Base-by-base conservation (phyloP, 2,797 vertebrate species). In the Clamator glandarius region DNA sequence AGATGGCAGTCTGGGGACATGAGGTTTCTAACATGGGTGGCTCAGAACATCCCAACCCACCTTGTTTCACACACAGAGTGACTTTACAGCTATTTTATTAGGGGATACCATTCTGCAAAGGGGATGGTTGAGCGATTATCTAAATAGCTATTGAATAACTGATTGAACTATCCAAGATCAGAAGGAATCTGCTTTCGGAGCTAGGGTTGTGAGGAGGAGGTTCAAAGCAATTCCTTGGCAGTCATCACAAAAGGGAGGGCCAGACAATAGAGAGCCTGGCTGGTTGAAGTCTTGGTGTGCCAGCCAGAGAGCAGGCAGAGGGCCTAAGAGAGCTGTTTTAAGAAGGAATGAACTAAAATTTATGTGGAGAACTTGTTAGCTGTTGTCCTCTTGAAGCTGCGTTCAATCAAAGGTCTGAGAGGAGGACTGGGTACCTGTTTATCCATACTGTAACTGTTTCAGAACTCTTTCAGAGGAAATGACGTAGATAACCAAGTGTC, bases 11-110 rank as follows among this genome's bases (percentile, higher is more conserved):
- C 6, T 25, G 31, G 3, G 81, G 80, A 23, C 12, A 1, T 4
- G 23, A 8, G 25, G 2, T 51, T 70, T 75, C 73, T 70, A 55
- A 8, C 25, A 2, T 0, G 26, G 17, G 17, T 36, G 36, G 51
- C 24, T 76, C n/a, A 31, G 54, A 31, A 29, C 28, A 29, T 26
- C 50, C 33, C 62, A 57, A 3, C 7, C 24, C 42, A 33, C 28
- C n/a, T 48, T 2, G 0, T n/a, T 26, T 48, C 35, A 12, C 36
- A 10, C 3, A 4, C 19, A 14, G 33, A 35, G 7, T 1, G 25
- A 15, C 9, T 90, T 67, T 55, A 15, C 54, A 75, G 63, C 21
- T 52, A 4, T 68, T 70, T 69, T 26, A 23, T 36, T 29, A 52
- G 29, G 28, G 19, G 28, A 24, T 29, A 8, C 5, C 2, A 1